A percentile compares a stretch with the other conserved stretches of the same genome.
Evolutionary conservation across 1,140 invertebrate species (phyloP).

Genomic region (Bilobella aurantiaca): DNA sequence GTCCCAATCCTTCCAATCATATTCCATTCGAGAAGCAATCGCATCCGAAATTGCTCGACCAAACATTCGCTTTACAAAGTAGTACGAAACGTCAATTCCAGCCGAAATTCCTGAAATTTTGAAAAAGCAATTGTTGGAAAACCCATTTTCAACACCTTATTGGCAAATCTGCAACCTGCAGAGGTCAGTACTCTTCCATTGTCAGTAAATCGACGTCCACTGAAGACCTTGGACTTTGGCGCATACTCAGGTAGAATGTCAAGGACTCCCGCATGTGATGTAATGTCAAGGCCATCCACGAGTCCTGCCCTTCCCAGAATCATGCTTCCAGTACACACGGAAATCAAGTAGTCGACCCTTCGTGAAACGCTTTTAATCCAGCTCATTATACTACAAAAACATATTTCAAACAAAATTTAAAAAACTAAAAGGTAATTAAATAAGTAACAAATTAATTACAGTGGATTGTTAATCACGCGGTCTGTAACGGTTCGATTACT

Average conservation of each 20-base stretch:
- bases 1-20: slow-evolving; percentile 14
- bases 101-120: slow-evolving; percentile 12
- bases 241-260: too few relatives aligned
- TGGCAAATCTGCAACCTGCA: slow-evolving; percentile 9
- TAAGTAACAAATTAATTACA: too few relatives aligned
- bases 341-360: not conserved
- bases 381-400: not conserved
- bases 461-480: too few relatives aligned
- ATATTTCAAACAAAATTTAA: too few relatives aligned
- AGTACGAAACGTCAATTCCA: slow-evolving; percentile 15
- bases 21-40: slow-evolving; percentile 10
- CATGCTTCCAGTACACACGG: slow-evolving; percentile 11
- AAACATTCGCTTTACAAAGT: slow-evolving; percentile 9
- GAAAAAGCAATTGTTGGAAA: too few relatives aligned
- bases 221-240: slow-evolving; percentile 1
- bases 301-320: not conserved
- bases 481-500: too few relatives aligned
- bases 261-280: too few relatives aligned
- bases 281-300: not conserved
- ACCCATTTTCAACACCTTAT: not conserved
- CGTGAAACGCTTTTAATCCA: not conserved
- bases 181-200: slow-evolving; percentile 15
- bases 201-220: slow-evolving; percentile 12
- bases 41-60: not conserved
- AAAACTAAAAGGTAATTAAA: too few relatives aligned